Evolutionary conservation across 1,140 invertebrate species (phyloP).

Genomic region (Metaphire vulgaris): DNA sequence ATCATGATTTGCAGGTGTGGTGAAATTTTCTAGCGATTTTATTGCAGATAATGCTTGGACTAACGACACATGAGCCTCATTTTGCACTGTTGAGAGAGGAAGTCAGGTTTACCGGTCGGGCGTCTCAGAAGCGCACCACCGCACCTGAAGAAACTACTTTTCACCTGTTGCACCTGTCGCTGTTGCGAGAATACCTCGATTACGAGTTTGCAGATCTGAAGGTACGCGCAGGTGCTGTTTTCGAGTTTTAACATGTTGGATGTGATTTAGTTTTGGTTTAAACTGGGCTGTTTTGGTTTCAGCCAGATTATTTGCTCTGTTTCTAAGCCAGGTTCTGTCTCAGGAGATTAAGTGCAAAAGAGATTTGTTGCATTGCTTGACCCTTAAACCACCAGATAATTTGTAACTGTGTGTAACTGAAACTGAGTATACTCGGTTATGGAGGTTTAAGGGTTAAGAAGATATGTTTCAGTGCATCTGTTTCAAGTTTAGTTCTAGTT

Average conservation of each 20-base stretch:
- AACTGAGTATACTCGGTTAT: too few relatives aligned
- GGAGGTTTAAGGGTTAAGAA: too few relatives aligned
- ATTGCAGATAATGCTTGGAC: conserved; percentile 83
- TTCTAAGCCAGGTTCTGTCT: too few relatives aligned
- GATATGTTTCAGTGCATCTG: too few relatives aligned
- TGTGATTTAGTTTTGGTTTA: background rate
- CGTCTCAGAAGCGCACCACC: conserved; percentile 36
- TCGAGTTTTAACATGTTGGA: background rate
- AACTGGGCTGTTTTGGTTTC: background rate
- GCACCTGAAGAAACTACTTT: conserved; percentile 85
- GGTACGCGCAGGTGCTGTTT: conserved; percentile 39
- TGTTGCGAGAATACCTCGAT: conserved; percentile 86
- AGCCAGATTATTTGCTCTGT: too few relatives aligned
- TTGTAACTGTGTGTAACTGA: too few relatives aligned
- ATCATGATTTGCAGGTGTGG: too few relatives aligned
- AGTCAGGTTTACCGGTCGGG: conserved; percentile 53
- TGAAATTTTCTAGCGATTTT: too few relatives aligned
- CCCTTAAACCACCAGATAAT: too few relatives aligned
- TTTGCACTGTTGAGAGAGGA: conserved; percentile 87
- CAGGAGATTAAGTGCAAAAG: too few relatives aligned
- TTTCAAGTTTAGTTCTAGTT: too few relatives aligned
- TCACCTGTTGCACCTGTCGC: conserved; percentile 80
- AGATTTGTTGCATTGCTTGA: too few relatives aligned
- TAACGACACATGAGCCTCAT: conserved; percentile 89
- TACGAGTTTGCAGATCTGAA: conserved; percentile 79